Evolutionary conservation across 2,888 invertebrate genomes (phyloP).

Genomic region (Lasioglossum calceatum): DNA sequence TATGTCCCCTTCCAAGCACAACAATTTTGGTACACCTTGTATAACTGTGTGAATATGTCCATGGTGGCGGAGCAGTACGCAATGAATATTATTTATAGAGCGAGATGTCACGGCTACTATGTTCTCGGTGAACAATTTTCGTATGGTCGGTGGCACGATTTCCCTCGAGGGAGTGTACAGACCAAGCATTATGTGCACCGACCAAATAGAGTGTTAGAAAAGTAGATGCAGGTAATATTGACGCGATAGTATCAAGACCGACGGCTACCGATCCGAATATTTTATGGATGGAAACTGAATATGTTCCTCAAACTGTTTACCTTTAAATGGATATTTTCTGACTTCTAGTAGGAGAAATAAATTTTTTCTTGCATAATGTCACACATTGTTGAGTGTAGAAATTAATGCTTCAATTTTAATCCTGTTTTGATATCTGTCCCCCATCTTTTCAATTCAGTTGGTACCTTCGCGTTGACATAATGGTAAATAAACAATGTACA

Average conservation of each 20-base stretch:
- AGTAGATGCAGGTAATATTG: neutral
- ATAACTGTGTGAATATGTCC: conserved; percentile 23
- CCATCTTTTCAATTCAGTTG: no score
- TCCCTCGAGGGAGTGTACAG: conserved; percentile 7
- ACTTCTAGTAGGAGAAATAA: no score
- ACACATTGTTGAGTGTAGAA: no score
- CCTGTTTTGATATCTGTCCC: no score
- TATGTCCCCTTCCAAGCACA: no score
- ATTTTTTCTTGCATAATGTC: no score
- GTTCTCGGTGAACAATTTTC: conserved; percentile 43
- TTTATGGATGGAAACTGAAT: neutral
- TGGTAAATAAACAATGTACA: no score
- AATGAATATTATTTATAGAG: conserved; percentile 38
- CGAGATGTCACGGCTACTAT: conserved; percentile 9
- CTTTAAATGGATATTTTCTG: no score
- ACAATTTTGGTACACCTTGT: no score
- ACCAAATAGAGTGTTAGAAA: conserved; percentile 14
- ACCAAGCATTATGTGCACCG: neutral
- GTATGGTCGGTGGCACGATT: conserved; percentile 25
- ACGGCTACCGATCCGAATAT: neutral
- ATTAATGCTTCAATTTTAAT: no score
- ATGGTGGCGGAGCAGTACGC: neutral
- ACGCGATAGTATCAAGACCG: neutral
- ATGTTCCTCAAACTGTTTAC: neutral
- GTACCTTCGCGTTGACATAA: no score